These are phyloP conservation scores for Hybos culiciformis DNA, from an alignment of 2,888 invertebrate species.

Conservation along the genomic window DNA sequence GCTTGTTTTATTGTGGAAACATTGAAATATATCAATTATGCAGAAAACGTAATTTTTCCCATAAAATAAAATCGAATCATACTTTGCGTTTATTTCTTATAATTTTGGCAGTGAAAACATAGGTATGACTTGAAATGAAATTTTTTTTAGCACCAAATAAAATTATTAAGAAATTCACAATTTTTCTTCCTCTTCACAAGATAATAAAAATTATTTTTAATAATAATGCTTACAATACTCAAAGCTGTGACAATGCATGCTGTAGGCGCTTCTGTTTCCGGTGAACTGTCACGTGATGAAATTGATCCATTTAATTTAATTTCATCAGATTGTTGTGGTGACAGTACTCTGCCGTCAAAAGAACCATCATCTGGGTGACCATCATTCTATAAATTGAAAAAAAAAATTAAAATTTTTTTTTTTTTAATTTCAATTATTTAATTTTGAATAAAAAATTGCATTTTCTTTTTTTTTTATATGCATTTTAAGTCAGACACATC, in stretches of 20 bases:
- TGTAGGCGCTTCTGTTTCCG: slow-evolving; percentile 24
- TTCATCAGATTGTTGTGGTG: slow-evolving; percentile 27
- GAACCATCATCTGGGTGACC: slow-evolving; percentile 29
- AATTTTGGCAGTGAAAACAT: no score
- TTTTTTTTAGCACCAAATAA: background rate
- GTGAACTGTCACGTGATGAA: slow-evolving; percentile 34
- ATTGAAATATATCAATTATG: no score
- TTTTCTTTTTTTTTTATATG: no score
- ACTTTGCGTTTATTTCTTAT: no score
- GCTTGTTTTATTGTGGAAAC: no score
- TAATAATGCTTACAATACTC: slow-evolving; percentile 31
- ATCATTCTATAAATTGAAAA: slow-evolving; percentile 13
- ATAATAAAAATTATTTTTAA: no score
- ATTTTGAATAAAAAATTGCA: no score
- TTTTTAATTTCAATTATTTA: no score
- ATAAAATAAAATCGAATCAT: background rate
- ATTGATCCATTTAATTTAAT: slow-evolving; percentile 29
- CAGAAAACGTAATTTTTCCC: no score
- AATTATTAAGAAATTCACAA: background rate
- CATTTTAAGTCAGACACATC: no score
- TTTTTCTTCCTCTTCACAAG: background rate
- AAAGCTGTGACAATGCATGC: slow-evolving; percentile 34
- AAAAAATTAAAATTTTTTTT: background rate
- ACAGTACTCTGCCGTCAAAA: slow-evolving; percentile 27
- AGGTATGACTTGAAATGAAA: background rate